A percentile compares a stretch with the other conserved stretches of the same genome.
Conservation (phyloP, 2,888 invertebrate genomes). For the Lasioglossum figueresi region DNA sequence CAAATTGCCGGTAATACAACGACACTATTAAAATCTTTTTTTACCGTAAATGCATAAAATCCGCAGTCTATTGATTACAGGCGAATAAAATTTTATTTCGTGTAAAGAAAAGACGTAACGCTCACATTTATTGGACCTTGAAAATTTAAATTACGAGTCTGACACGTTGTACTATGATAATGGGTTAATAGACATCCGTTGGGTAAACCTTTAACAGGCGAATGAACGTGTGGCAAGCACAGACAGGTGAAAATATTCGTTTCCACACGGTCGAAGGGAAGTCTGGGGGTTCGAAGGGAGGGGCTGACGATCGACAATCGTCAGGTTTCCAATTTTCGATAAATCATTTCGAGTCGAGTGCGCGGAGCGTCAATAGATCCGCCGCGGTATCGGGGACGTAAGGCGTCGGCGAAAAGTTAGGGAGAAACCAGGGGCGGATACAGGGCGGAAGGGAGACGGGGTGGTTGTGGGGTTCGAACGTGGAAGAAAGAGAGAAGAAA, state of each 20-base stretch:
- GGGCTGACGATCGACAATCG: constrained; percentile 70
- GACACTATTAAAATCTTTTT: too few species aligned
- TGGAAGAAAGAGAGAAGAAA: constrained; percentile 70
- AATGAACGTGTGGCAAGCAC: background rate
- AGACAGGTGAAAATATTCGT: background rate
- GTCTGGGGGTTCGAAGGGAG: constrained; percentile 17
- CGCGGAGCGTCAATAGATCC: constrained; percentile 71
- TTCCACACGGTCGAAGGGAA: background rate
- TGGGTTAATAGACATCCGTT: background rate
- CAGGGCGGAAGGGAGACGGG: constrained; percentile 65
- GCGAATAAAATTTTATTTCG: too few species aligned
- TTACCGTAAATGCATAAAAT: too few species aligned
- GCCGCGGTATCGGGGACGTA: constrained; percentile 69
- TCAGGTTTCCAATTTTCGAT: constrained; percentile 72
- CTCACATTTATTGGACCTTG: too few species aligned
- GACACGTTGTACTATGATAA: background rate
- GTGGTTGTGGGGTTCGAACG: constrained; percentile 72
- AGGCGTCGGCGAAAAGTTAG: constrained; percentile 70
- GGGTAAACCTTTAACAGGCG: background rate
- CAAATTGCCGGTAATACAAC: too few species aligned
- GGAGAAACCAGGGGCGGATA: constrained; percentile 64
- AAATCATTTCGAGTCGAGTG: constrained; percentile 71
- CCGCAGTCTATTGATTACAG: too few species aligned
- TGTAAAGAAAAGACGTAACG: too few species aligned
- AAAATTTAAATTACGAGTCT: too few species aligned